These are phyloP conservation scores for Ectemnius cavifrons DNA, from an alignment of 2,888 invertebrate genomes.

Conservation along the genomic window DNA sequence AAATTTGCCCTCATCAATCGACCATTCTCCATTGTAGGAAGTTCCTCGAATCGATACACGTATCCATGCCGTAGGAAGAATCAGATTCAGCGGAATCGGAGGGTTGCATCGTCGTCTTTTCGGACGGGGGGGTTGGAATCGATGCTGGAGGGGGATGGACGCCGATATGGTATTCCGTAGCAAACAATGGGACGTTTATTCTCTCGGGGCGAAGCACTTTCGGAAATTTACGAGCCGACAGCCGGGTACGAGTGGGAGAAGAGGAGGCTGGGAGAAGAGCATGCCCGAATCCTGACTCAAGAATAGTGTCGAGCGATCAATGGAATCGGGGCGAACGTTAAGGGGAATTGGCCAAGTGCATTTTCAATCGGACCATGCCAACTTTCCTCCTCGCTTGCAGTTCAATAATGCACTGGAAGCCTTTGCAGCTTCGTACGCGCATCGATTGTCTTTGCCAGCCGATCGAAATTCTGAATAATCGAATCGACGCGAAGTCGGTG, in stretches of 20 bases:
- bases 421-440: no score
- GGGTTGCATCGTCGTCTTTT: no score
- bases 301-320: conserved; percentile 31
- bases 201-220: conserved; percentile 44
- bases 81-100: no score
- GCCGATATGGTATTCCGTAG: conserved; percentile 27
- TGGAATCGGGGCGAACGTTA: conserved; percentile 44
- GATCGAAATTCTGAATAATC: no score
- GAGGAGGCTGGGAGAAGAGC: conserved; percentile 28
- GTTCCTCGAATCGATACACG: no score
- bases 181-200: conserved; percentile 57
- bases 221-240: conserved; percentile 49
- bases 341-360: conserved; percentile 28
- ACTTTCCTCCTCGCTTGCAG: not conserved
- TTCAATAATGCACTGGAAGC: no score
- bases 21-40: no score
- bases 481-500: no score
- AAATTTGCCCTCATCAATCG: no score
- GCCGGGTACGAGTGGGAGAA: no score
- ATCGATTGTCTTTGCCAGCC: no score
- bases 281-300: conserved; percentile 11
- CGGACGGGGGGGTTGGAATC: not conserved
- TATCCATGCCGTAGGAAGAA: no score
- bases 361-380: conserved; percentile 38
- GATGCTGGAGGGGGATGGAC: conserved; percentile 24